A percentile compares a stretch with the other conserved stretches of the same genome.
These are phyloP conservation scores for Spermophilus dauricus DNA, from an alignment of 2,113 vertebrate genomes.

Conservation along the genomic window DNA sequence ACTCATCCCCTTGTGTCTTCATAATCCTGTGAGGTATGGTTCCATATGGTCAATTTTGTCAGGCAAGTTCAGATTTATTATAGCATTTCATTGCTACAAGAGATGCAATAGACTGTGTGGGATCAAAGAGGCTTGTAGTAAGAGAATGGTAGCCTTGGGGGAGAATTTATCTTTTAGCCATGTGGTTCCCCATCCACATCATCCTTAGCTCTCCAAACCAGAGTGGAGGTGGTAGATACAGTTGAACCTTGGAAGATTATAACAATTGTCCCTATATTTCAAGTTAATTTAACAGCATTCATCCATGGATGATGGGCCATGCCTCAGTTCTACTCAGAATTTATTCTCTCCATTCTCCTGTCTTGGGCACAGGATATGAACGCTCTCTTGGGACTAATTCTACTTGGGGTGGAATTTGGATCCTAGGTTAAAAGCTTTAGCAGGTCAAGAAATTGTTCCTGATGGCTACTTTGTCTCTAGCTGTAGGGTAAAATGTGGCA, in stretches of 20 bases:
- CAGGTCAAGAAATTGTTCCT: background rate
- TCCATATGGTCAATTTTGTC: background rate
- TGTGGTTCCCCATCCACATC: background rate
- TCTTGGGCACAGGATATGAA: background rate
- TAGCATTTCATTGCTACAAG: background rate
- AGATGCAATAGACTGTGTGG: background rate
- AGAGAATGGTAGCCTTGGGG: background rate
- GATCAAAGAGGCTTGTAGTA: background rate
- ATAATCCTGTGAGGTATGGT: background rate
- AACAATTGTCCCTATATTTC: background rate
- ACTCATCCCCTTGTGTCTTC: background rate
- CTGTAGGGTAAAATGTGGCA: background rate
- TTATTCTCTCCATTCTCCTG: background rate
- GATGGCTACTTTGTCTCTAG: background rate
- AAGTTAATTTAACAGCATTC: background rate
- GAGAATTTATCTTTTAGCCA: background rate
- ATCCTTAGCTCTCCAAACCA: background rate
- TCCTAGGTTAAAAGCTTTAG: background rate
- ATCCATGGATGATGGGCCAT: background rate
- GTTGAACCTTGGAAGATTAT: background rate
- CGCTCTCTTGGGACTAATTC: background rate
- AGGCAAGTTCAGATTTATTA: background rate
- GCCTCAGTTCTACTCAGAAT: background rate
- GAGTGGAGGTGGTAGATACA: background rate
- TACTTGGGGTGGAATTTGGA: background rate